Base-by-base conservation (phyloP, 2,888 invertebrate genomes). In the Patella pellucida region DNA sequence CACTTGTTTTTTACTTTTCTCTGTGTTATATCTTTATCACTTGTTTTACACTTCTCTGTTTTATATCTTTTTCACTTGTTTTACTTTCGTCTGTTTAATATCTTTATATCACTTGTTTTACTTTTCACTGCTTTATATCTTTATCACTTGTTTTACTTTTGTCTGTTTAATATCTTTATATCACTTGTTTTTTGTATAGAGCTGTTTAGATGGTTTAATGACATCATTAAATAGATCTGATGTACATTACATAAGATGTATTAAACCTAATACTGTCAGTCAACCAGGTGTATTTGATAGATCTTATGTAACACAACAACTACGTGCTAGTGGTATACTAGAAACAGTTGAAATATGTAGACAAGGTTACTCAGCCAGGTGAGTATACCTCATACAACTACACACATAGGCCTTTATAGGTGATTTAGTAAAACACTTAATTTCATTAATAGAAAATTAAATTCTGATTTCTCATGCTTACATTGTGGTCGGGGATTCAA, bases 201-300 rank as follows among this genome's bases (percentile, higher is more conserved):
- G 79, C 50, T 88, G 88, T 5, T 77, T 89, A 50, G 88, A 88
- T 72, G 73, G 75, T n/a, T 79, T 89, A 31, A 84, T 89, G 83
- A 41, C 77, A 0, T 81, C 84, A 15, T 78, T 89, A 51, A 75
- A 77, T 9, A 50, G 74, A 19, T 86, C 87, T 1, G 83, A 87
- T 76, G 84, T 85, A 27, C 87, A 88, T 76, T 89, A 88, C 76
- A 83, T 89, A 23, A 84, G 89, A 69, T 89, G 89, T 81, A 84
- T 89, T 69, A 89, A 88, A 76, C 89, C 89, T 5, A 88, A 88
- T 77, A 56, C 74, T 0, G 51, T 51, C 19, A 82, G 79, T 31
- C 31, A 71, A 52, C 76, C 87, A 1, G 79, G 74, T 19, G 23
- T 75, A 67, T 85, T 87, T 79, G 83, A 88, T 72, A 75, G 80